phyloP scores from a whole-genome alignment of 2,888 invertebrate genomes.

The Drosophila fulvimacula region DNA sequence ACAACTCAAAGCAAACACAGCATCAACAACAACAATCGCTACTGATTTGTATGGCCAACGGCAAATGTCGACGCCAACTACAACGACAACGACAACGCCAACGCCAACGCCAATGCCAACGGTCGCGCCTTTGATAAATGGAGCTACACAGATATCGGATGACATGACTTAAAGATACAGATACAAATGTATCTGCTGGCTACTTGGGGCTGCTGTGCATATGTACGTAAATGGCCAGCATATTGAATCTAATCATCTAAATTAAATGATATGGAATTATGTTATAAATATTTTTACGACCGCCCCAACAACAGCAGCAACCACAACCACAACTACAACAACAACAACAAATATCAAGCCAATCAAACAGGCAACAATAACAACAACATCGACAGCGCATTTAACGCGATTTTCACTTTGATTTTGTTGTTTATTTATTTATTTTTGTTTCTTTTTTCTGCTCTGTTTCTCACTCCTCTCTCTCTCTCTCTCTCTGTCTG shows the following conservation, averaged over 20 bases:
- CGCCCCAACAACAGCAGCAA: conserved; percentile 33
- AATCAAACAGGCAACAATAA: conserved; percentile 42
- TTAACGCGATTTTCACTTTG: conserved; percentile 63
- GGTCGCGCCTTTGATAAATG: conserved; percentile 54
- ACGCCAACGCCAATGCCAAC: conserved; percentile 14
- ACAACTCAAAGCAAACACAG: conserved; percentile 9
- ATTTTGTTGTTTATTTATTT: conserved; percentile 14
- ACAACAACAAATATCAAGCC: conserved; percentile 36
- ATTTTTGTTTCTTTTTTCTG: conserved; percentile 9
- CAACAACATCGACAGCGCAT: conserved; percentile 27
- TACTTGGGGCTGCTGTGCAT: conserved; percentile 52
- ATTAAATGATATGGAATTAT: conserved; percentile 77
- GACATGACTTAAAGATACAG: conserved; percentile 48
- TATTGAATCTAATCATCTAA: conserved; percentile 77
- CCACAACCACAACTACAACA: background rate
- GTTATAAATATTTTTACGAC: conserved; percentile 69
- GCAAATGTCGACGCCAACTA: background rate
- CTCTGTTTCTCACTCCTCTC: conserved; percentile 1
- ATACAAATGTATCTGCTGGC: conserved; percentile 66
- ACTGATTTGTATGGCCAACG: conserved; percentile 11
- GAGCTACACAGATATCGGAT: conserved; percentile 37
- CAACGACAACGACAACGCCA: background rate
- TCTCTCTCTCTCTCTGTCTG: conserved; percentile 1
- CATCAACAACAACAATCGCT: conserved; percentile 36
- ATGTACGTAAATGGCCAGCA: conserved; percentile 44